phyloP scores from a whole-genome alignment of 2,888 invertebrate species.

The Sminthurides aquaticus region DNA sequence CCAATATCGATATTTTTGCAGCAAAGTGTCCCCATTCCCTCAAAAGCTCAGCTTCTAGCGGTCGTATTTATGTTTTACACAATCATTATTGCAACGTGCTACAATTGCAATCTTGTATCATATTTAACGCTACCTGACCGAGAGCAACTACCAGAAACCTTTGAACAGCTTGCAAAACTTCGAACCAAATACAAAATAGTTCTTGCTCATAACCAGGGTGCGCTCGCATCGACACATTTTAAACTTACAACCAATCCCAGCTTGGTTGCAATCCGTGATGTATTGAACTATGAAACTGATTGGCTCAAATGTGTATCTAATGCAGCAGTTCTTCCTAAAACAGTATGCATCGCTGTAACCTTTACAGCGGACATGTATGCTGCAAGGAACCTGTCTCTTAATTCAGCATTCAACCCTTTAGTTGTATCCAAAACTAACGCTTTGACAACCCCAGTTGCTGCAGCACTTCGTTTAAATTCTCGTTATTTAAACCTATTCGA shows the following conservation, averaged over 20 bases:
- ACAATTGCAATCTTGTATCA: slow-evolving; percentile 5
- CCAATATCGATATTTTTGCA: neutral
- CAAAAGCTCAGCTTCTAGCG: neutral
- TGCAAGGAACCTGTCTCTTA: neutral
- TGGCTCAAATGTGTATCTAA: neutral
- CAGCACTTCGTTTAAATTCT: neutral
- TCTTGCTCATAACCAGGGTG: neutral
- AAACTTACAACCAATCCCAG: neutral
- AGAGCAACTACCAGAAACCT: slow-evolving; percentile 2
- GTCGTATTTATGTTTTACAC: slow-evolving; percentile 4
- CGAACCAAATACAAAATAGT: neutral
- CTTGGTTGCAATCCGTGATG: neutral
- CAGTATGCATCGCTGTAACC: neutral
- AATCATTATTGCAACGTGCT: slow-evolving; percentile 7
- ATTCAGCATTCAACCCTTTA: neutral
- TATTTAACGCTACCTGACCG: slow-evolving; percentile 13
- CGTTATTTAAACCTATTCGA: neutral
- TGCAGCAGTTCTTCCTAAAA: neutral
- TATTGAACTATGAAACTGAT: neutral
- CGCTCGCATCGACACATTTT: neutral
- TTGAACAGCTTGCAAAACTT: neutral
- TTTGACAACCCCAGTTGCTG: neutral
- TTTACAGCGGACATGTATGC: neutral
- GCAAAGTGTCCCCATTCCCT: neutral
- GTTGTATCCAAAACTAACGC: neutral